These are phyloP conservation scores for Bovichtus variegatus DNA, from an alignment of 2,797 vertebrate species.

Conservation along the genomic window DNA sequence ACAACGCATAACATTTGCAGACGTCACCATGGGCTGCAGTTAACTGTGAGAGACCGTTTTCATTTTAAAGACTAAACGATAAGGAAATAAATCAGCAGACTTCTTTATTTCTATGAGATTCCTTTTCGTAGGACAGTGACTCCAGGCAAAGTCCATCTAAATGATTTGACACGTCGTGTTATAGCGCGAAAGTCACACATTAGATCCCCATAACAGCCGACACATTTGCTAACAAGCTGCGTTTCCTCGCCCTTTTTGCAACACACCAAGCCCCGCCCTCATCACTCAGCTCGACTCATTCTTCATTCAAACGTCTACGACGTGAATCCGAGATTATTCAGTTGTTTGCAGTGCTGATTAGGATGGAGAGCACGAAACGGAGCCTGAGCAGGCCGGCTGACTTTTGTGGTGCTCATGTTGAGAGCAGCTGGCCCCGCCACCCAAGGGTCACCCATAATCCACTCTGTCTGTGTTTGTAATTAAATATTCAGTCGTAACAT, in stretches of 20 bases:
- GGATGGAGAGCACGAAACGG: slow-evolving; percentile 38
- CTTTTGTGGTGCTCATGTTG: slow-evolving; percentile 49
- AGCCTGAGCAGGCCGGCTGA: slow-evolving; percentile 48
- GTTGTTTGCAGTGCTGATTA: slow-evolving; percentile 43
- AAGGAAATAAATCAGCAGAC: neutral
- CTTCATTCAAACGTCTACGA: slow-evolving; percentile 14
- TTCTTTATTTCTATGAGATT: neutral
- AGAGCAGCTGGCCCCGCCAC: slow-evolving; percentile 71
- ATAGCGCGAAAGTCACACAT: slow-evolving; percentile 16
- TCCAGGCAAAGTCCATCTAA: slow-evolving; percentile 3
- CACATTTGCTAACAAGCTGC: slow-evolving; percentile 30
- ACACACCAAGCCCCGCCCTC: slow-evolving; percentile 7
- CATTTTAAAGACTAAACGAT: neutral
- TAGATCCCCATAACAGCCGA: slow-evolving; percentile 18
- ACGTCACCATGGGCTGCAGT: neutral
- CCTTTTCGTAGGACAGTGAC: neutral
- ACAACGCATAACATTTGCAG: neutral
- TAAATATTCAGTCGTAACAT: slow-evolving; percentile 54
- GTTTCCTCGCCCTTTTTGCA: slow-evolving; percentile 11
- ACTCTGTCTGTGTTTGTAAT: slow-evolving; percentile 58
- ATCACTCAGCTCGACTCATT: neutral
- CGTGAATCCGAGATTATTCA: slow-evolving; percentile 44
- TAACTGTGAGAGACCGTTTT: neutral
- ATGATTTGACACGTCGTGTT: neutral
- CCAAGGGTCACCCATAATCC: slow-evolving; percentile 71